These are phyloP conservation scores for Apamea anceps DNA, from an alignment of 2,888 invertebrate genomes.

Conservation along the genomic window DNA sequence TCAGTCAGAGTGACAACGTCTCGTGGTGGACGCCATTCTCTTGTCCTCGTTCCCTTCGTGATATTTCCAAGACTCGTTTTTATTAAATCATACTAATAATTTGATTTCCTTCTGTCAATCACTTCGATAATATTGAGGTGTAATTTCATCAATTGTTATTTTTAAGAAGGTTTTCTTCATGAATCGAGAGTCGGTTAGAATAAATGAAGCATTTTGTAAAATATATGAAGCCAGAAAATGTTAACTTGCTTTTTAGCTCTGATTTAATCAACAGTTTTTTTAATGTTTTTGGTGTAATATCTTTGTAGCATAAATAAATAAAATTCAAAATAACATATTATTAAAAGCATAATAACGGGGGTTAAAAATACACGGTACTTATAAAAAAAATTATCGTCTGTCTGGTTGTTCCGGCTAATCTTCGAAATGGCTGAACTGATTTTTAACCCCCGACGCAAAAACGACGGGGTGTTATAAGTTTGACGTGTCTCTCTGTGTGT, in stretches of 20 bases:
- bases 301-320: no score
- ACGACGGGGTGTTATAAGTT: no score
- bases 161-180: neutral
- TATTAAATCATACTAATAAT: conserved; percentile 21
- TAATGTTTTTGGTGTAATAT: no score
- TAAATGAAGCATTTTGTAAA: neutral
- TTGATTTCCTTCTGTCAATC: conserved; percentile 22
- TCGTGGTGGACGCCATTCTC: neutral
- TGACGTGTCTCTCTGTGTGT: no score
- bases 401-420: no score
- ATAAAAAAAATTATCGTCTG: no score
- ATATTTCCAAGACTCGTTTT: conserved; percentile 13
- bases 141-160: conserved; percentile 4
- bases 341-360: no score
- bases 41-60: neutral
- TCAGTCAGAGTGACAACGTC: neutral
- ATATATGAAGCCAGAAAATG: neutral
- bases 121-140: conserved; percentile 6
- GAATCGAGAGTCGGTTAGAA: neutral
- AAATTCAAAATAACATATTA: no score
- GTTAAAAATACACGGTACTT: no score
- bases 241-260: neutral
- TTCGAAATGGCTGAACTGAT: no score
- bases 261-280: neutral
- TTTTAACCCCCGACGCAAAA: no score